Evolutionary conservation across 2,888 invertebrate genomes (phyloP).

Genomic region (Hylaea fasciaria): DNA sequence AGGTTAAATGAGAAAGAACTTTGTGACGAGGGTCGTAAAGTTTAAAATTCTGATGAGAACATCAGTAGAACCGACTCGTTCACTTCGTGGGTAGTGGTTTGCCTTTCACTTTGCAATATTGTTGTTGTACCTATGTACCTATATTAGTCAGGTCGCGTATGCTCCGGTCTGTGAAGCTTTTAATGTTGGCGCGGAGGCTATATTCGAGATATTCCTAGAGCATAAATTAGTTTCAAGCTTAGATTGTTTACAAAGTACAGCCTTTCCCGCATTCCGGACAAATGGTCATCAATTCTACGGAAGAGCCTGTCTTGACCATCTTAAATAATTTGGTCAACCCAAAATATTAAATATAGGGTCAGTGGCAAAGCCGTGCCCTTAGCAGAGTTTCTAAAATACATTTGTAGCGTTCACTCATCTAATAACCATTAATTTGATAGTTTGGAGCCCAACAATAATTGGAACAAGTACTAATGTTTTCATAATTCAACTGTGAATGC

Average conservation of each 20-base stretch:
- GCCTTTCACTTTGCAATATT: slow-evolving; percentile 74
- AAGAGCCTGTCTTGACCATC: no score
- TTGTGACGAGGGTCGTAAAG: slow-evolving; percentile 47
- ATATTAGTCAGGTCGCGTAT: slow-evolving; percentile 28
- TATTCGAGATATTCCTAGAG: slow-evolving; percentile 2
- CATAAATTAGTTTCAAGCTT: neutral
- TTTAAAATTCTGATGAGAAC: slow-evolving; percentile 53
- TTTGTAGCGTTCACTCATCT: no score
- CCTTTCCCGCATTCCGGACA: no score
- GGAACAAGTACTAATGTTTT: no score
- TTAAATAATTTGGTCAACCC: no score
- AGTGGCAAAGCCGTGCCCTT: no score
- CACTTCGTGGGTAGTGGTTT: slow-evolving; percentile 69
- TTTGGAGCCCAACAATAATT: no score
- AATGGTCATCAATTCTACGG: no score
- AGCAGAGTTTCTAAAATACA: no score
- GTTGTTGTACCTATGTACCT: slow-evolving; percentile 43
- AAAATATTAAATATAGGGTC: no score
- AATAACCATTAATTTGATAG: no score
- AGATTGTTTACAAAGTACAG: neutral
- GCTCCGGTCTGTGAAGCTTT: slow-evolving; percentile 31
- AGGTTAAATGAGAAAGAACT: slow-evolving; percentile 44
- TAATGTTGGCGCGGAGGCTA: slow-evolving; percentile 1
- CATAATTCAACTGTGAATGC: no score
- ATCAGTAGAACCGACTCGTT: slow-evolving; percentile 46